These are phyloP conservation scores for Temnothorax ravouxi DNA, from an alignment of 2,888 invertebrate species.

Conservation along the genomic window DNA sequence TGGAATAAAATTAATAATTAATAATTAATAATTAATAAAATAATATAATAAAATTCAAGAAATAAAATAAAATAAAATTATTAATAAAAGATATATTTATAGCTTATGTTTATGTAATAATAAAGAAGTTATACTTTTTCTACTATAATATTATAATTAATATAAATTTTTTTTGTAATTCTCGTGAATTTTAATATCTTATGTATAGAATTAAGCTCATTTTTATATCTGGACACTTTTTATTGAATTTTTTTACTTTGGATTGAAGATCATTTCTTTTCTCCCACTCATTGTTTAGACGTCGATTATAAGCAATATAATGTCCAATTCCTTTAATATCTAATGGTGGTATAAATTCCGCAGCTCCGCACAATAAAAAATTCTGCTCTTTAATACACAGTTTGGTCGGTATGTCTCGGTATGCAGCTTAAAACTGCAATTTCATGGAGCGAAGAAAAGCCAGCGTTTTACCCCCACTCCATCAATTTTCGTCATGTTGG, in stretches of 20 bases:
- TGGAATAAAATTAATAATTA: no score
- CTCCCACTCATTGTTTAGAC: background rate
- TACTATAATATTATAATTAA: background rate
- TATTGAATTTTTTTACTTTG: background rate
- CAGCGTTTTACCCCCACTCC: no score
- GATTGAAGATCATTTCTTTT: background rate
- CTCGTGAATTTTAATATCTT: background rate
- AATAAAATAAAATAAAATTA: no score
- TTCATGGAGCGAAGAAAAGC: no score
- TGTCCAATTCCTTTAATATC: background rate
- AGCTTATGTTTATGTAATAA: background rate
- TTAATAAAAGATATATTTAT: background rate
- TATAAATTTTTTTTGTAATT: background rate
- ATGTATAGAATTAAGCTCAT: conserved; percentile 1
- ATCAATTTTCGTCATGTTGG: no score
- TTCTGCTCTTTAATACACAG: conserved; percentile 7
- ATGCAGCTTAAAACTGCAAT: no score
- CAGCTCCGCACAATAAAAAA: background rate
- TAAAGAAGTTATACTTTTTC: background rate
- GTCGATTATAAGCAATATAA: conserved; percentile 2
- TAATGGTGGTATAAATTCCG: background rate
- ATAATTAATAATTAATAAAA: no score
- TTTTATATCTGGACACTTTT: conserved; percentile 7
- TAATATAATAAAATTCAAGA: no score
- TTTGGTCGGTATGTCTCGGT: conserved; percentile 1